Evolutionary conservation across 2,888 invertebrate species (phyloP).

Genomic region (Lasioglossum pauxillum): DNA sequence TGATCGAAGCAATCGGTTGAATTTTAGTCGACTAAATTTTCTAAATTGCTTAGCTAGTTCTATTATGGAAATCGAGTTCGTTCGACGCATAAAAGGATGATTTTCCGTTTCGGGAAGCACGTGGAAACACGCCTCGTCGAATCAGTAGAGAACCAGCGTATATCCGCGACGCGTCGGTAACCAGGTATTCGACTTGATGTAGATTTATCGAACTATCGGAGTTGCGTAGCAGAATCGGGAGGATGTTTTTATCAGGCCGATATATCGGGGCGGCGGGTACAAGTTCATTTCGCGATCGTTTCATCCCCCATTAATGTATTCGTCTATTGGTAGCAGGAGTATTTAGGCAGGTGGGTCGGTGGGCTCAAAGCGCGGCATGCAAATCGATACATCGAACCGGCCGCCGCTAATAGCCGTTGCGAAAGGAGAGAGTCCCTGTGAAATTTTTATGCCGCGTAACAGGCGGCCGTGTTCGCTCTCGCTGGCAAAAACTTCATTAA

Average conservation of each 20-base stretch:
- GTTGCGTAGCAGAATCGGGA: neutral
- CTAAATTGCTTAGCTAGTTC: neutral
- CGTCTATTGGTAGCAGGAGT: slow-evolving; percentile 56
- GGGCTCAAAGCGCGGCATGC: slow-evolving; percentile 67
- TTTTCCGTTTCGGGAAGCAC: neutral
- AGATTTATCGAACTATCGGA: slow-evolving; percentile 9
- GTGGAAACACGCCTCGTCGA: neutral
- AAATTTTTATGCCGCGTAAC: slow-evolving; percentile 63
- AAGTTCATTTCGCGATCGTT: slow-evolving; percentile 66
- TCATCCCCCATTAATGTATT: slow-evolving; percentile 72
- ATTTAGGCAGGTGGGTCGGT: slow-evolving; percentile 48
- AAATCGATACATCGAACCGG: slow-evolving; percentile 66
- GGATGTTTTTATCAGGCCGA: slow-evolving; percentile 64
- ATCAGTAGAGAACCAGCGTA: neutral
- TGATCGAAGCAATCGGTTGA: neutral
- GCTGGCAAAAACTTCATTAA: slow-evolving; percentile 53
- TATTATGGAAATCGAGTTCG: neutral
- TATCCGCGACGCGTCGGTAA: neutral
- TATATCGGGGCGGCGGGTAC: slow-evolving; percentile 71
- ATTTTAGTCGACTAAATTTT: neutral
- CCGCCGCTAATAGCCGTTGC: slow-evolving; percentile 64
- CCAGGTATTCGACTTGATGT: neutral
- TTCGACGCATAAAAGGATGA: neutral
- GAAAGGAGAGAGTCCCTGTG: slow-evolving; percentile 59
- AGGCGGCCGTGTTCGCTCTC: slow-evolving; percentile 21